These are phyloP conservation scores for Desoria tigrina DNA, from an alignment of 2,888 invertebrate species.

Conservation along the genomic window DNA sequence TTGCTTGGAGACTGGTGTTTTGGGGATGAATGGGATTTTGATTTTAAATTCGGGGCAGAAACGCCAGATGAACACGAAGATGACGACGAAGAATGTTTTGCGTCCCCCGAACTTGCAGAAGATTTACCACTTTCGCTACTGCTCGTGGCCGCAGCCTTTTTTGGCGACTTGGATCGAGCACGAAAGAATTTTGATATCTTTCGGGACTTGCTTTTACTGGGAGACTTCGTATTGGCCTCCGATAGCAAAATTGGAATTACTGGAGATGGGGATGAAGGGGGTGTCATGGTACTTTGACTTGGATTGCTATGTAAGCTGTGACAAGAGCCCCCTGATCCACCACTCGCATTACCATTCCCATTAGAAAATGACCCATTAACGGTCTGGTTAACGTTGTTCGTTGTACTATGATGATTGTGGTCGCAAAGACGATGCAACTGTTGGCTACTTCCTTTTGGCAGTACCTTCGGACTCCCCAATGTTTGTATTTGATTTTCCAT, in stretches of 20 bases:
- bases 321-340: constrained; percentile 25
- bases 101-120: constrained; percentile 41
- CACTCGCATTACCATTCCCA: constrained; percentile 21
- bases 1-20: constrained; percentile 46
- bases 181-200: constrained; percentile 53
- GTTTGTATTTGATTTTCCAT: constrained; percentile 26
- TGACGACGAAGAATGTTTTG: constrained; percentile 47
- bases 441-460: constrained; percentile 19
- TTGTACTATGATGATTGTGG: constrained; percentile 39
- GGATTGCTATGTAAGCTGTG: constrained; percentile 38
- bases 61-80: constrained; percentile 47
- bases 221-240: constrained; percentile 48
- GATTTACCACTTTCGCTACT: constrained; percentile 53
- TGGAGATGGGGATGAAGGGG: constrained; percentile 44
- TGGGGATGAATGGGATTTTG: constrained; percentile 40
- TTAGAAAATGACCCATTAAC: constrained; percentile 21
- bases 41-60: constrained; percentile 30
- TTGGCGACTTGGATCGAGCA: constrained; percentile 51
- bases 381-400: constrained; percentile 18
- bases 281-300: constrained; percentile 37
- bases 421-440: constrained; percentile 31
- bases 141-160: constrained; percentile 38
- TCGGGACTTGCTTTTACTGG: constrained; percentile 52
- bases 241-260: constrained; percentile 15
- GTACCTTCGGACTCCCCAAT: constrained; percentile 28